phyloP scores from a whole-genome alignment of 2,113 vertebrate genomes.

The Nothobranchius furzeri region DNA sequence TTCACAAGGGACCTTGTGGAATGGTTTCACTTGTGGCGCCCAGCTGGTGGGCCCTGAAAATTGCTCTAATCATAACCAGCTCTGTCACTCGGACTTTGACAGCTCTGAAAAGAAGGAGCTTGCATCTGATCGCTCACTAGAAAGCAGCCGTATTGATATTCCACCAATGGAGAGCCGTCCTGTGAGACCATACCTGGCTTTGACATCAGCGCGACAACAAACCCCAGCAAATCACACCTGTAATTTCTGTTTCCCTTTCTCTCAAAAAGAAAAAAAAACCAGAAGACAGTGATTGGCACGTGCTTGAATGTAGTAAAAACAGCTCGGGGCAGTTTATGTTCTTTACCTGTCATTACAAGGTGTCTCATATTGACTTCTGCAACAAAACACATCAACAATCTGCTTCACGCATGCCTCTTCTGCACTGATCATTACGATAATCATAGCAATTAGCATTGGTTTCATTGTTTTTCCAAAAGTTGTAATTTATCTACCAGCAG shows the following conservation, averaged over 20 bases:
- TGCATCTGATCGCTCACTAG: slow-evolving; percentile 59
- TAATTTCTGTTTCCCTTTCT: slow-evolving; percentile 73
- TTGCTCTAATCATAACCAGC: slow-evolving; percentile 68
- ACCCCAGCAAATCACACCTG: slow-evolving; percentile 62
- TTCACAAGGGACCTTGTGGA: slow-evolving; percentile 61
- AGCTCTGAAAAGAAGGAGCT: slow-evolving; percentile 60
- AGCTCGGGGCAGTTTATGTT: slow-evolving; percentile 71
- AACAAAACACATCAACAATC: slow-evolving; percentile 44
- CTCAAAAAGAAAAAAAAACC: slow-evolving; percentile 25
- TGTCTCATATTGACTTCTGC: slow-evolving; percentile 75
- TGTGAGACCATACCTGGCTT: slow-evolving; percentile 61
- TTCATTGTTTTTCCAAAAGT: slow-evolving; percentile 70
- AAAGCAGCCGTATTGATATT: slow-evolving; percentile 72
- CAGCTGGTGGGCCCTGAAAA: slow-evolving; percentile 50
- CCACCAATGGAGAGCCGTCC: slow-evolving; percentile 52
- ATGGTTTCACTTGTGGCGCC: slow-evolving; percentile 42
- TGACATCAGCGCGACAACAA: slow-evolving; percentile 69
- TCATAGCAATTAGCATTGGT: slow-evolving; percentile 73
- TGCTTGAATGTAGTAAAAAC: slow-evolving; percentile 63
- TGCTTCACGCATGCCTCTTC: slow-evolving; percentile 27
- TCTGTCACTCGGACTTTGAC: slow-evolving; percentile 62
- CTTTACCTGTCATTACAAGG: slow-evolving; percentile 76
- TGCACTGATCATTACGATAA: slow-evolving; percentile 68
- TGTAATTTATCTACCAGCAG: slow-evolving; percentile 51
- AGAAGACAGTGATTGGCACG: slow-evolving; percentile 74